Conservation (phyloP, 2,113 vertebrate genomes). For the Macrotus californicus region DNA sequence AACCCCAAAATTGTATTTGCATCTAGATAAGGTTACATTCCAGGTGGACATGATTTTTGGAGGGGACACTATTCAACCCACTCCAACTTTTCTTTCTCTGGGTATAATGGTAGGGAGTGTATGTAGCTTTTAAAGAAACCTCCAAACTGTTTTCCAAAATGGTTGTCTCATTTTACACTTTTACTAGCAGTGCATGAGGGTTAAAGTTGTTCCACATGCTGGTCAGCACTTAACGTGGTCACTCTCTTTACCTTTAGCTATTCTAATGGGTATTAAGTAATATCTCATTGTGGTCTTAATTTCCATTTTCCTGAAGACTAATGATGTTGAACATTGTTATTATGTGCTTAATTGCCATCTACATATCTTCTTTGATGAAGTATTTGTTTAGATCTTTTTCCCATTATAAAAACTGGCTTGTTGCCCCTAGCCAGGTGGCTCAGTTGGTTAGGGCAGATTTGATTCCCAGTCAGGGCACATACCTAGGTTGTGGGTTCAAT, state of each 20-base stretch:
- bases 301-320: neutral
- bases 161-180: neutral
- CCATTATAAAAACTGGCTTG: too few species aligned
- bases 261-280: neutral
- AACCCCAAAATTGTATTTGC: neutral
- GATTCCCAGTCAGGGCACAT: too few species aligned
- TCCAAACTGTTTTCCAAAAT: neutral
- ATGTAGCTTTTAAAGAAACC: neutral
- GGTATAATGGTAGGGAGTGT: neutral
- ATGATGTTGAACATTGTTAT: neutral
- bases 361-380: neutral
- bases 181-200: neutral
- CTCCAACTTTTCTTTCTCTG: neutral
- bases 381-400: neutral
- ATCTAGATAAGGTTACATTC: neutral
- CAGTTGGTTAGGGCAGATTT: too few species aligned
- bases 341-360: neutral
- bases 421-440: too few species aligned
- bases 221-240: neutral
- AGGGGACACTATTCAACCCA: neutral
- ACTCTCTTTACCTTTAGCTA: neutral
- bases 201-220: neutral
- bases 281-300: neutral
- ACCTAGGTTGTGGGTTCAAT: too few species aligned
- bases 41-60: neutral